Conservation (phyloP, 2,888 invertebrate genomes). For the Spodoptera exigua region DNA sequence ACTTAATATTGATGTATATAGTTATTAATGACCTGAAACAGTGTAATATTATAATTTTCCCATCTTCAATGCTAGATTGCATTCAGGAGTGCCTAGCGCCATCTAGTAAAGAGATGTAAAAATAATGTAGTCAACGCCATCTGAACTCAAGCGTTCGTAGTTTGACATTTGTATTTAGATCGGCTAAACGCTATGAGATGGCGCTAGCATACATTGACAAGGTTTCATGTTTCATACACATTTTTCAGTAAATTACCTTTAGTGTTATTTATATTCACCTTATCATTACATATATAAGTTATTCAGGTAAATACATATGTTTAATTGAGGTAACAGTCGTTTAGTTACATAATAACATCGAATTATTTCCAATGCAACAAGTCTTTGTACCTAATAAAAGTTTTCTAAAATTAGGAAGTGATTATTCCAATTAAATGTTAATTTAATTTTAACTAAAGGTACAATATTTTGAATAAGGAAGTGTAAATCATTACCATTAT, state of each 20-base stretch:
- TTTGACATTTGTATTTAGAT: constrained; percentile 14
- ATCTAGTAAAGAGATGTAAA: constrained; percentile 1
- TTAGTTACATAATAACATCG: too few relatives aligned
- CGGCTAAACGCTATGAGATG: constrained; percentile 18
- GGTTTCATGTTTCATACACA: not conserved
- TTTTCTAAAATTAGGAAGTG: not conserved
- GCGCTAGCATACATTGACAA: constrained; percentile 9
- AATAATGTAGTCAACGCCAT: constrained; percentile 6
- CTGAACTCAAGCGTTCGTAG: not conserved
- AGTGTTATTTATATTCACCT: too few relatives aligned
- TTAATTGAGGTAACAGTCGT: too few relatives aligned
- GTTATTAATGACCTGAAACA: too few relatives aligned
- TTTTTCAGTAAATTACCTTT: not conserved
- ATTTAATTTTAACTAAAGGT: not conserved
- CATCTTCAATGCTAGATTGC: too few relatives aligned
- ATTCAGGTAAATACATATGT: too few relatives aligned
- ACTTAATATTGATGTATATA: too few relatives aligned
- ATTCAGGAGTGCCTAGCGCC: constrained; percentile 7
- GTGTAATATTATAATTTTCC: too few relatives aligned
- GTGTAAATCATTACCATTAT: constrained; percentile 30
- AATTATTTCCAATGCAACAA: too few relatives aligned
- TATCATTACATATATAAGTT: too few relatives aligned
- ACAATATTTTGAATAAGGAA: constrained; percentile 31
- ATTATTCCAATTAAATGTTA: not conserved
- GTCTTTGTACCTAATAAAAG: too few relatives aligned